phyloP scores from a whole-genome alignment of 2,797 vertebrate species.

The Acanthopagrus latus region DNA sequence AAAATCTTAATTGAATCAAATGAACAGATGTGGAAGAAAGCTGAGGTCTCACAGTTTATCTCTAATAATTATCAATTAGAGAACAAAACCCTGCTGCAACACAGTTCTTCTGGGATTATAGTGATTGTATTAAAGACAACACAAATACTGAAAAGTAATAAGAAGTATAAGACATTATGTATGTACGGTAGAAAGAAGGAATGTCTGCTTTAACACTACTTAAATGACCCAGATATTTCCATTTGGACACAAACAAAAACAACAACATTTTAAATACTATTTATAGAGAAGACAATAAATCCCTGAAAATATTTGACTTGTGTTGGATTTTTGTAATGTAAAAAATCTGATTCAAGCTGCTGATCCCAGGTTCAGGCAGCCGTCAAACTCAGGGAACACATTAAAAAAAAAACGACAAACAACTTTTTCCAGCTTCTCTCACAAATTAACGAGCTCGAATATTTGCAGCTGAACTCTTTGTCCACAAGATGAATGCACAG shows the following conservation, averaged over 20 bases:
- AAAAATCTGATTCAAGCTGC: constrained; percentile 5
- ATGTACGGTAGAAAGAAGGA: not conserved
- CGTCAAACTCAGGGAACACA: not conserved
- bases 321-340: not conserved
- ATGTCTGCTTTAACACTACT: too few species aligned
- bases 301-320: not conserved
- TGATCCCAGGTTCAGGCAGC: not conserved
- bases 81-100: not conserved
- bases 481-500: not conserved
- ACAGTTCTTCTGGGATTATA: not conserved
- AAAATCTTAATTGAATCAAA: not conserved
- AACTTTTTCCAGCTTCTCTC: not conserved
- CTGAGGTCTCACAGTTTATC: not conserved
- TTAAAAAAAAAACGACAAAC: not conserved
- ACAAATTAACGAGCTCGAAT: not conserved
- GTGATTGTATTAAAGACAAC: not conserved
- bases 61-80: not conserved
- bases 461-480: constrained; percentile 19
- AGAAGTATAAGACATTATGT: not conserved
- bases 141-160: not conserved
- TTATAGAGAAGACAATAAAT: too few species aligned
- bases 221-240: not conserved
- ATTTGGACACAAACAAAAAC: not conserved
- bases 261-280: not conserved
- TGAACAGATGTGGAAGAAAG: constrained; percentile 3